Evolutionary conservation across 2,888 invertebrate species (phyloP).

Genomic region (Temnothorax rugatulus): DNA sequence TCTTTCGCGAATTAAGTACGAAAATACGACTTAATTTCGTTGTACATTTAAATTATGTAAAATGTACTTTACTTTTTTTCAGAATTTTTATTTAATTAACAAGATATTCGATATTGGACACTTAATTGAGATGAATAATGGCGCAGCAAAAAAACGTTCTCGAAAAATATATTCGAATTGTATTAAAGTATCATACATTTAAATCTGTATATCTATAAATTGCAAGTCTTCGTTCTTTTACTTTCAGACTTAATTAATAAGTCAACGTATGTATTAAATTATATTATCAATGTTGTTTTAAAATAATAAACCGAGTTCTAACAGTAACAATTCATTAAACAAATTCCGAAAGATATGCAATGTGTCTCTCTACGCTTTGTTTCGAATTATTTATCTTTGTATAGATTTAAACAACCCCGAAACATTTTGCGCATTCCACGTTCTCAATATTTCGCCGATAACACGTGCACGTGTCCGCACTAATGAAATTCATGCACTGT

Average conservation of each 20-base stretch:
- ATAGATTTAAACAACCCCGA: conserved; percentile 1
- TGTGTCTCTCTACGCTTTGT: not conserved
- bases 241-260: not conserved
- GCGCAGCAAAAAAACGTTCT: not conserved
- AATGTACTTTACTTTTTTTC: not conserved
- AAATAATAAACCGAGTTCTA: not conserved
- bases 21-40: not conserved
- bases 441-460: conserved; percentile 22
- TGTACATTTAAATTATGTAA: not conserved
- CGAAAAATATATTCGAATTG: not conserved
- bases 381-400: too few species aligned
- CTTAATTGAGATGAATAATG: not conserved
- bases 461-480: conserved; percentile 46
- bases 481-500: conserved; percentile 67
- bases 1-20: not conserved
- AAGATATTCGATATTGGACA: not conserved
- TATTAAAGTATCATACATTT: not conserved
- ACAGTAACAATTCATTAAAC: not conserved
- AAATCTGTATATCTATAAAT: not conserved
- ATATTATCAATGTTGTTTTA: not conserved
- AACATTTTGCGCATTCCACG: conserved; percentile 24
- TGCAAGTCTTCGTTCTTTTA: not conserved
- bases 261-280: not conserved
- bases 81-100: not conserved
- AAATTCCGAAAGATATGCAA: not conserved